Conservation (phyloP, 1,140 invertebrate species). For the Heliothis subflexa region DNA sequence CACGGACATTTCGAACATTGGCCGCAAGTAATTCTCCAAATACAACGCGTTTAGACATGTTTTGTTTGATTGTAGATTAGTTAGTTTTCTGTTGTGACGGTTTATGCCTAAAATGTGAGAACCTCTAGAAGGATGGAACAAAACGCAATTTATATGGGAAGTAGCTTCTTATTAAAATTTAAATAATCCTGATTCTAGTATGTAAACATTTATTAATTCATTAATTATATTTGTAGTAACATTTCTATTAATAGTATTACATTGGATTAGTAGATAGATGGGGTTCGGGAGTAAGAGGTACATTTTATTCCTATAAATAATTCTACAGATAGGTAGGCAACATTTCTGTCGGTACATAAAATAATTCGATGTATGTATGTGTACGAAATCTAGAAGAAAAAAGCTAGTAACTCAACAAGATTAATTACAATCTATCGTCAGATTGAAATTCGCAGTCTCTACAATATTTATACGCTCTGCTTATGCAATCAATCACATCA, state of each 20-base stretch:
- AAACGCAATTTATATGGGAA: too few species aligned
- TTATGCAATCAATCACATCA: neutral
- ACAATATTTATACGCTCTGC: neutral
- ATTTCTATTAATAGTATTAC: too few species aligned
- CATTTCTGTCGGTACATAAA: too few species aligned
- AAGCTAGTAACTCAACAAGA: neutral
- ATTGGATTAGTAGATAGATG: too few species aligned
- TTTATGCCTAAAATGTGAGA: neutral
- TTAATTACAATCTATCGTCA: neutral
- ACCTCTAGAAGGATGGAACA: neutral
- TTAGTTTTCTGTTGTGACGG: neutral
- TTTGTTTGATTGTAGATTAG: conserved; percentile 6
- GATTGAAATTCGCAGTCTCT: neutral
- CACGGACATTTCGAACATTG: conserved; percentile 14
- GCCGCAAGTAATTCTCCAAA: conserved; percentile 10
- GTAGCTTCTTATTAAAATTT: too few species aligned
- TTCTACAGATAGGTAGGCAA: too few species aligned
- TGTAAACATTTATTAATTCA: too few species aligned
- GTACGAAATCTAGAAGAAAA: too few species aligned
- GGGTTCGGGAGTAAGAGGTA: too few species aligned
- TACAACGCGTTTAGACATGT: conserved; percentile 18
- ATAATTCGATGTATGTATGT: too few species aligned
- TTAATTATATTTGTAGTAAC: too few species aligned
- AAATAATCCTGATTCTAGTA: neutral
- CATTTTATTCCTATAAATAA: too few species aligned